Evolutionary conservation across 1,140 invertebrate genomes (phyloP).

Genomic region (Vanessa tameamea): DNA sequence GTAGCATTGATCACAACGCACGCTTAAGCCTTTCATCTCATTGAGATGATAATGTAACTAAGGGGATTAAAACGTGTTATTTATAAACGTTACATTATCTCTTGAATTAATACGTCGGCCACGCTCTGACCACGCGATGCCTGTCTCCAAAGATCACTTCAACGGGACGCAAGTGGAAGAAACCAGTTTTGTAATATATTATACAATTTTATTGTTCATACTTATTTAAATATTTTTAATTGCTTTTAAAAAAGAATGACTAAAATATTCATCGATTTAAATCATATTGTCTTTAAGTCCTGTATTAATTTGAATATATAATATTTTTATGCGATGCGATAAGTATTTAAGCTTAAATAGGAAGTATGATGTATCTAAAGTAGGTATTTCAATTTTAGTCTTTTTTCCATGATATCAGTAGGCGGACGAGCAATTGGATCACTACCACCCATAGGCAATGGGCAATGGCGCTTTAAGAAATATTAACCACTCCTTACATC

Average conservation of each 20-base stretch:
- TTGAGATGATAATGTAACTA: constrained; percentile 42
- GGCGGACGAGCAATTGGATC: no score
- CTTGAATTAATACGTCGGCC: constrained; percentile 2
- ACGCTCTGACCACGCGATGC: constrained; percentile 22
- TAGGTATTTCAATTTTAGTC: no score
- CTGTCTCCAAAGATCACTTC: constrained; percentile 9
- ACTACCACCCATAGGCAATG: no score
- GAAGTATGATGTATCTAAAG: no score
- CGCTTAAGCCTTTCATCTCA: constrained; percentile 26
- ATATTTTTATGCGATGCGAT: no score
- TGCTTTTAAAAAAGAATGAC: background rate
- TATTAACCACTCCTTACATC: no score
- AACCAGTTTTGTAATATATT: constrained; percentile 28
- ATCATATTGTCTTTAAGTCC: no score
- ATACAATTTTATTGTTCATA: background rate
- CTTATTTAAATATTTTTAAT: background rate
- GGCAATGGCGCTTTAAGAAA: no score
- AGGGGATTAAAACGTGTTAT: constrained; percentile 25
- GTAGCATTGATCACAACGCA: background rate
- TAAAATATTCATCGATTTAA: no score
- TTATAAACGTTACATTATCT: constrained; percentile 11
- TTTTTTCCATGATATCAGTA: no score
- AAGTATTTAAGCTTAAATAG: no score
- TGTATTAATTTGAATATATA: no score
- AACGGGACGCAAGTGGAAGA: constrained; percentile 25